Base-by-base conservation (phyloP, 2,888 invertebrate genomes). In the Embidobia sp. region DNA sequence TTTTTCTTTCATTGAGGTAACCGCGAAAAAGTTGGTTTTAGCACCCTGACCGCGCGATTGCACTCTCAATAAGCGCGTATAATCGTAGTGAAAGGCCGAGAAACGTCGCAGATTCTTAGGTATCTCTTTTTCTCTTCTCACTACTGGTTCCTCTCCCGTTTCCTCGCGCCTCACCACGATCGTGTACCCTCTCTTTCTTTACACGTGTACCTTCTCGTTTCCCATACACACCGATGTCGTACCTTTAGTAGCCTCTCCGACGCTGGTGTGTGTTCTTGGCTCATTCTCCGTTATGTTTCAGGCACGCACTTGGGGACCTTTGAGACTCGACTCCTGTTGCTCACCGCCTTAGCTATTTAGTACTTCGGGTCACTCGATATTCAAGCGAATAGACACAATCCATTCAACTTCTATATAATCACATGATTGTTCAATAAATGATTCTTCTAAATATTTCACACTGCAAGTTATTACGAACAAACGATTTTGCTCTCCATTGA, bases 231-330 rank as follows among this genome's bases (percentile, higher is more conserved):
- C 55, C 42, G 49, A 55, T 48, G 33, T 18, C 11, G 31, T 59
- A 61, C 61, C 59, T 73, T 73, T 49, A 44, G 35, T 53, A 46
- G 55, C 27, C 13, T 72, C 16, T 5, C 18, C 46, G 18, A 37
- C 40, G 26, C 10, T 63, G 44, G 67, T 48, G 40, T 57, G 49
- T 31, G 63, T 72, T 78, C 55, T 61, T 64, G 40, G 72, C 27
- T 57, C 27, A 55, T 76, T 73, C 69, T 42, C 78, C 78, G 78
- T 79, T 79, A 79, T 79, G 64, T 76, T 76, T 37, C 55, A 78
- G 61, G 35, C 31, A 78, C 74, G 74, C 75, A 78, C 72, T 64
- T 64, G 63, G 42, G 64, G 59, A 61, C 70, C 70, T 78, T 49
- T 57, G 46, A 66, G 48, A 55, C 64, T 69, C 59, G 33, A 61